Evolutionary conservation across 1,140 invertebrate genomes (phyloP).

Genomic region (Trissolcus basalis): DNA sequence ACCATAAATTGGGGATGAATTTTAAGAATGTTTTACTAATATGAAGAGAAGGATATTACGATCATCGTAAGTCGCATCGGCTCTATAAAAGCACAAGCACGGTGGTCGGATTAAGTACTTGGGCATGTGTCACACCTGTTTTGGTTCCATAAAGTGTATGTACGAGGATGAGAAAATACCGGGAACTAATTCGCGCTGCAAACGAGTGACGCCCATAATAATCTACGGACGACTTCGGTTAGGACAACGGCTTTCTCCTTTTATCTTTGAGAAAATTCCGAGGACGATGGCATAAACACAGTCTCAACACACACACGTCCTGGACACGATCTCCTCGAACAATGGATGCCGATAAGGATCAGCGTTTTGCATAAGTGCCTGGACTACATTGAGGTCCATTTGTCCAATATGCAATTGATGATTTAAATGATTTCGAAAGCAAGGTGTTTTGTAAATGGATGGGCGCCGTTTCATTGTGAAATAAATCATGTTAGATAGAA

Average conservation of each 20-base stretch:
- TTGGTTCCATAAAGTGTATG: conserved; percentile 35
- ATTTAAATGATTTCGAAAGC: conserved; percentile 48
- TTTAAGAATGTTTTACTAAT: too few species aligned
- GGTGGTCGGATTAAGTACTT: conserved; percentile 46
- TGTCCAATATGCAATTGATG: conserved; percentile 43
- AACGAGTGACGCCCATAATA: conserved; percentile 63
- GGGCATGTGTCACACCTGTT: conserved; percentile 53
- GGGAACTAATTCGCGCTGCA: conserved; percentile 58
- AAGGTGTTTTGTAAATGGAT: conserved; percentile 31
- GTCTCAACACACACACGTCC: conserved; percentile 29
- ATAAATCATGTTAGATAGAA: conserved; percentile 35
- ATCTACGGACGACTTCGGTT: conserved; percentile 52
- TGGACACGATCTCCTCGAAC: conserved; percentile 44
- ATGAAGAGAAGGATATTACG: not conserved
- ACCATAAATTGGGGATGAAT: not conserved
- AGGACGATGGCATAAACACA: conserved; percentile 33
- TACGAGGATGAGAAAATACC: conserved; percentile 56
- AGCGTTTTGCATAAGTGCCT: conserved; percentile 47
- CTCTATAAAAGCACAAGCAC: conserved; percentile 30
- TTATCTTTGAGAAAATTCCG: conserved; percentile 57
- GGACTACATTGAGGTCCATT: conserved; percentile 33
- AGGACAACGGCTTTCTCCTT: conserved; percentile 55
- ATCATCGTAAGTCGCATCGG: conserved; percentile 15
- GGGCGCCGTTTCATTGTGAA: conserved; percentile 19
- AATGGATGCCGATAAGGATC: conserved; percentile 54